Evolutionary conservation across 2,797 vertebrate species (phyloP).

Genomic region (Mycteria americana): DNA sequence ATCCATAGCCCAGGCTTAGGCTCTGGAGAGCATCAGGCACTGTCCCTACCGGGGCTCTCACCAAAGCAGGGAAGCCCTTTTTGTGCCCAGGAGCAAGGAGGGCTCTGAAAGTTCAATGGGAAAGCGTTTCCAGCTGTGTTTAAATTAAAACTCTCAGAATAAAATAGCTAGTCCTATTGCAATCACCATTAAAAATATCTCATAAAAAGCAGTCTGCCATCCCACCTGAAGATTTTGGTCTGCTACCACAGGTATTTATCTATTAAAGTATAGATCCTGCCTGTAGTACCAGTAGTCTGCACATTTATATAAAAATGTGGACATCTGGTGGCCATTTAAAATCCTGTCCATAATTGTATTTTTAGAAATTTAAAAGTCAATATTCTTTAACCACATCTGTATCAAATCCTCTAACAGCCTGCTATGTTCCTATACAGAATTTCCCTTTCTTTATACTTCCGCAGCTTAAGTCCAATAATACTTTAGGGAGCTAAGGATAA

Average conservation of each 20-base stretch:
- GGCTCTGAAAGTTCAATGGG: not conserved
- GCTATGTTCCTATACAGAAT: not conserved
- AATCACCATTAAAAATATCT: not conserved
- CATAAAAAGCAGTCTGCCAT: not conserved
- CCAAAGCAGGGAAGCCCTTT: not conserved
- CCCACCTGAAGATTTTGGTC: not conserved
- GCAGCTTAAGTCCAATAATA: not conserved
- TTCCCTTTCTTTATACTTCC: not conserved
- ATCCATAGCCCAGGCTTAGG: not conserved
- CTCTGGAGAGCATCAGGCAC: not conserved
- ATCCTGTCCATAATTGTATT: not conserved
- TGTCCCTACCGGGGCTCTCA: not conserved
- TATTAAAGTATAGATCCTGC: not conserved
- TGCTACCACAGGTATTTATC: not conserved
- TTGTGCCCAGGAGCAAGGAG: not conserved
- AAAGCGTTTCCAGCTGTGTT: not conserved
- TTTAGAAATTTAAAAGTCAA: not conserved
- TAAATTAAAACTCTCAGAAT: not conserved
- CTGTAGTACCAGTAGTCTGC: not conserved
- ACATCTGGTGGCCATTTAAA: conserved; percentile 62
- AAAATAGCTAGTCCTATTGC: not conserved
- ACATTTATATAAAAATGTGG: conserved; percentile 38
- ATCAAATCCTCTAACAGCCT: not conserved
- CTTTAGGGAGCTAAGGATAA: not conserved
- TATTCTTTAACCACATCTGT: not conserved